Evolutionary conservation across 2,113 vertebrate genomes (phyloP).

Genomic region (Colinus virginianus): DNA sequence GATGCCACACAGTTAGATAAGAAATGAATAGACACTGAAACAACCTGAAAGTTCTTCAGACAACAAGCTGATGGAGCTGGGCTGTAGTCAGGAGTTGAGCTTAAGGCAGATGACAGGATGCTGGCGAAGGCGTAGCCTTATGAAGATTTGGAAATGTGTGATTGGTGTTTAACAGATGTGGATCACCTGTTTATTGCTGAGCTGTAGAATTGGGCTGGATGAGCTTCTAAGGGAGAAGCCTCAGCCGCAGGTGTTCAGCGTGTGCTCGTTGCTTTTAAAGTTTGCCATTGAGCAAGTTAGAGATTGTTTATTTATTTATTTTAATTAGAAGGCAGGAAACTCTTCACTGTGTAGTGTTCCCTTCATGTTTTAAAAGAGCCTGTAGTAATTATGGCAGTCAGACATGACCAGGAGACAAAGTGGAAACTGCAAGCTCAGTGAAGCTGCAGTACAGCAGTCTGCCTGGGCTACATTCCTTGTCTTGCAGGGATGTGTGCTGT

Average conservation of each 20-base stretch:
- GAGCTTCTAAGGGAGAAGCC: background rate
- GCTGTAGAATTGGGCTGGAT: background rate
- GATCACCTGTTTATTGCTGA: background rate
- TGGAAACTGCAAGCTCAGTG: background rate
- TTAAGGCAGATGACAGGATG: background rate
- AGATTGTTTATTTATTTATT: background rate
- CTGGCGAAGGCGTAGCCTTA: background rate
- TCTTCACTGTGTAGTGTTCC: background rate
- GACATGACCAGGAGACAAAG: background rate
- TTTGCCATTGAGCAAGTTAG: background rate
- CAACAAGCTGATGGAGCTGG: background rate
- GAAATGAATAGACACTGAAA: background rate
- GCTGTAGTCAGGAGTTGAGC: background rate
- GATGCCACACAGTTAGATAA: background rate
- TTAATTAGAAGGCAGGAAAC: background rate
- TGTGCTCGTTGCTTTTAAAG: background rate
- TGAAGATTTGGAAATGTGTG: background rate
- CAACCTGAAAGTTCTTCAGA: background rate
- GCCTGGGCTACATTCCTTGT: background rate
- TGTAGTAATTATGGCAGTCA: background rate
- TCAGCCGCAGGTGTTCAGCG: background rate
- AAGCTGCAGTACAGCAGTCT: background rate
- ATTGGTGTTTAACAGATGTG: background rate
- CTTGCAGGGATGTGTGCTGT: background rate
- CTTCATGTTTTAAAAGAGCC: background rate